Base-by-base conservation (phyloP, 2,888 invertebrate genomes). In the Andrena haemorrhoa region DNA sequence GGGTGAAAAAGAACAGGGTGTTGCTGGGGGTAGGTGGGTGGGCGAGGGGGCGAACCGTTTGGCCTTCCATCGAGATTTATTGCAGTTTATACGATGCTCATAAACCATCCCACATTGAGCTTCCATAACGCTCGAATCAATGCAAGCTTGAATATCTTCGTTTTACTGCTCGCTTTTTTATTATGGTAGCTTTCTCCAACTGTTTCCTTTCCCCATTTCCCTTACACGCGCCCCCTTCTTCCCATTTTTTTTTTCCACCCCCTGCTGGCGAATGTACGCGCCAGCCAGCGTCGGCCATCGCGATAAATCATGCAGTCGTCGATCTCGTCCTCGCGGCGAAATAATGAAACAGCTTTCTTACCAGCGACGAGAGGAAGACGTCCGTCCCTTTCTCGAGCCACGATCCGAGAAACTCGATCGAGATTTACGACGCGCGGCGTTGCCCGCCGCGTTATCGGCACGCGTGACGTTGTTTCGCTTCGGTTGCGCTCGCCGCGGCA, bases 1-100 rank as follows among this genome's bases (percentile, higher is more conserved):
- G 12, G 47, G 20, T 0, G 31, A 51, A 56, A 51, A 41, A 75
- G 64, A 61, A 49, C 3, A 31, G 64, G 58, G 7, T 16, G 41
- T 16, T 41, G 29, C 1, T 10, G 16, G 51, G 3, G 3, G 10
- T n/a, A 0, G 60, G 20, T 4, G 47, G 10, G n/a, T 23, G 16
- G 6, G 51, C 0, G 3, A 20, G 6, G 53, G 29, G 4, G 33
- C 33, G 23, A 61, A 61, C 41, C 64, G 64, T 84, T 76, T 75
- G 63, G 49, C 58, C 72, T 66, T 60, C 65, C 47, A 70, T 70
- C 56, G 78, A 78, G 78, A 85, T 85, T 85, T 85, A 85, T 75
- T 64, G 64, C 71, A 60, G 60, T 65, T 83, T 83, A 76, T 72
- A 64, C 73, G 73, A 26, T 41, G 29, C 12, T 33, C 29, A 58